Evolutionary conservation across 2,888 invertebrate species (phyloP).

Genomic region (Drosophila mettleri): DNA sequence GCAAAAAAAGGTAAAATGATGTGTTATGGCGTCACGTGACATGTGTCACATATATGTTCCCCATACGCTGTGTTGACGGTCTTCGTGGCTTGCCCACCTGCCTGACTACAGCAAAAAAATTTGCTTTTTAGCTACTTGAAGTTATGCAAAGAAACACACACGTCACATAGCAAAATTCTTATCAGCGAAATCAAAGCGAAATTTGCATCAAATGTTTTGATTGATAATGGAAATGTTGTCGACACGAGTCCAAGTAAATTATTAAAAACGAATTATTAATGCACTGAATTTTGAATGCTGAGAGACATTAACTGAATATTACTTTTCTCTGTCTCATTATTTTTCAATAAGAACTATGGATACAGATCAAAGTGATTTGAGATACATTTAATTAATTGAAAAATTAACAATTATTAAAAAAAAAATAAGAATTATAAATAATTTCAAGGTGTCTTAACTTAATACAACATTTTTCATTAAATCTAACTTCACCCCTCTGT

Average conservation of each 20-base stretch:
- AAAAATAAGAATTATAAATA: no score
- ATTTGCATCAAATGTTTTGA: conserved; percentile 42
- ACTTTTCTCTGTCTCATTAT: no score
- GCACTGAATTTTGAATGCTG: not conserved
- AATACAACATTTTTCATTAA: no score
- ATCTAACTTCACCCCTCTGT: no score
- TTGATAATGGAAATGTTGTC: conserved; percentile 30
- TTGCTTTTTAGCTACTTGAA: conserved; percentile 17
- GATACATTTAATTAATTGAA: no score
- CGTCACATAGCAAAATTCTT: conserved; percentile 18
- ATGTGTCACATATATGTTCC: conserved; percentile 68
- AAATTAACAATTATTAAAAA: no score
- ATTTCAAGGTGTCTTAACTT: no score
- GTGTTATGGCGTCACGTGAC: conserved; percentile 69
- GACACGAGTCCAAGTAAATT: conserved; percentile 1
- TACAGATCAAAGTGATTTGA: no score
- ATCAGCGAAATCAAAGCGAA: conserved; percentile 46
- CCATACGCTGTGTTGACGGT: conserved; percentile 47
- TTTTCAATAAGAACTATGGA: not conserved
- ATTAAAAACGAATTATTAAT: conserved; percentile 16
- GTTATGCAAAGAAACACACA: conserved; percentile 16
- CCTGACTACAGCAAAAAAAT: not conserved
- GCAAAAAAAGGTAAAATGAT: conserved; percentile 53
- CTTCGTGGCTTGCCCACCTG: conserved; percentile 19
- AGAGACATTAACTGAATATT: no score